Evolutionary conservation across 1,140 invertebrate genomes (phyloP).

Genomic region (Cyclina sinensis): DNA sequence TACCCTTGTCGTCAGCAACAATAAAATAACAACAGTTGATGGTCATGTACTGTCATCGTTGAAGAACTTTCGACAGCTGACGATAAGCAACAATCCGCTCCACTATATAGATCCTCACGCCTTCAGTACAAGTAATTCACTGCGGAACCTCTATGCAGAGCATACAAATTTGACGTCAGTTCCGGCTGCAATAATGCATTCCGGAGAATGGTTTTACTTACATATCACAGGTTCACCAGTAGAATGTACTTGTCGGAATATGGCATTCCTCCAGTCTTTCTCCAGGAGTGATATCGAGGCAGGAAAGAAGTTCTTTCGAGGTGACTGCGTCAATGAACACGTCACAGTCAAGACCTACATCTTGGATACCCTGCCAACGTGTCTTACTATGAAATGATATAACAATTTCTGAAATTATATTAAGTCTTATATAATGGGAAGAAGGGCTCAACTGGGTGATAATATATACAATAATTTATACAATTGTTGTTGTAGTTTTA

Average conservation of each 20-base stretch:
- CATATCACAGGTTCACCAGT: conserved; percentile 25
- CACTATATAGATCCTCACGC: conserved; percentile 43
- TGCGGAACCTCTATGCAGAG: neutral
- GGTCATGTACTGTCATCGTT: neutral
- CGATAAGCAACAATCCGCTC: conserved; percentile 28
- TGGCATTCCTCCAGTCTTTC: conserved; percentile 10
- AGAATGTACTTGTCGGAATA: conserved; percentile 13
- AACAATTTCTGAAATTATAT: no score
- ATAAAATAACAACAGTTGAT: conserved; percentile 38
- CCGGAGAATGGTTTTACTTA: neutral
- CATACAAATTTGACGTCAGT: conserved; percentile 53
- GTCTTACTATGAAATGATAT: no score
- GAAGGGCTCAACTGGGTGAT: no score
- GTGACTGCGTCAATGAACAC: conserved; percentile 5
- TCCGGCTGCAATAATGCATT: conserved; percentile 44
- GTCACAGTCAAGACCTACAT: conserved; percentile 24
- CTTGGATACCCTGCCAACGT: conserved; percentile 5
- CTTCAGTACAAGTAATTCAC: conserved; percentile 34
- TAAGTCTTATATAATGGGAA: no score
- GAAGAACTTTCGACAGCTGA: conserved; percentile 30
- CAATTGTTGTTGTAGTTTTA: no score
- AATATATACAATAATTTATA: no score
- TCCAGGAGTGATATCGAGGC: conserved; percentile 7
- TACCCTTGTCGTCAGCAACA: conserved; percentile 24
- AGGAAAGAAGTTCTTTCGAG: conserved; percentile 32